Evolutionary conservation across 2,113 vertebrate species (phyloP).

Genomic region (Penelope pileata): DNA sequence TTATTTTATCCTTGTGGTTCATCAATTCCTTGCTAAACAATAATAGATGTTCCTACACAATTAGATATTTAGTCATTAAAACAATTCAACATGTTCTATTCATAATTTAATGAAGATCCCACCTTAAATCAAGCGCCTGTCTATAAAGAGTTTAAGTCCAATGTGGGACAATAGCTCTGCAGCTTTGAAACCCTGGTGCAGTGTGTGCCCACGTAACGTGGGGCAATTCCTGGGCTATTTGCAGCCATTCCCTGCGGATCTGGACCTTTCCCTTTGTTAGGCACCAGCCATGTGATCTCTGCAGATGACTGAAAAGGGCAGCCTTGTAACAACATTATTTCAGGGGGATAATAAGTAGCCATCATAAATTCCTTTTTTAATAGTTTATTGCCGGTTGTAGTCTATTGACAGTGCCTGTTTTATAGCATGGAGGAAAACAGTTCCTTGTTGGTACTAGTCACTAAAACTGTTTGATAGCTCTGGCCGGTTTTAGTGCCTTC

Average conservation of each 20-base stretch:
- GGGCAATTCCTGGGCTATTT: constrained; percentile 26
- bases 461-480: constrained; percentile 73
- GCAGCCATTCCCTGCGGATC: neutral
- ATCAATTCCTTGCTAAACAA: neutral
- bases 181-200: constrained; percentile 3
- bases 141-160: neutral
- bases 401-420: constrained; percentile 78
- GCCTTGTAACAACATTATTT: constrained; percentile 79
- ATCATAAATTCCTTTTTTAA: constrained; percentile 82
- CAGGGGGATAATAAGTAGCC: constrained; percentile 73
- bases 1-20: constrained; percentile 47
- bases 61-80: constrained; percentile 42
- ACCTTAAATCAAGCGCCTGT: neutral
- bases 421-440: constrained; percentile 72
- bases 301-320: constrained; percentile 68
- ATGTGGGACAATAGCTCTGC: neutral
- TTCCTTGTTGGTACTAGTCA: constrained; percentile 64
- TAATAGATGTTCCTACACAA: constrained; percentile 11
- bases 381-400: constrained; percentile 81
- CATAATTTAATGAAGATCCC: neutral
- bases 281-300: constrained; percentile 24
- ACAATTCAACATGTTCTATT: constrained; percentile 4
- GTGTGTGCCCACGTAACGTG: neutral
- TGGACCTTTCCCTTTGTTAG: constrained; percentile 67
- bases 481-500: constrained; percentile 70